phyloP scores from a whole-genome alignment of 2,888 invertebrate genomes.

The Loripinus fragilis region DNA sequence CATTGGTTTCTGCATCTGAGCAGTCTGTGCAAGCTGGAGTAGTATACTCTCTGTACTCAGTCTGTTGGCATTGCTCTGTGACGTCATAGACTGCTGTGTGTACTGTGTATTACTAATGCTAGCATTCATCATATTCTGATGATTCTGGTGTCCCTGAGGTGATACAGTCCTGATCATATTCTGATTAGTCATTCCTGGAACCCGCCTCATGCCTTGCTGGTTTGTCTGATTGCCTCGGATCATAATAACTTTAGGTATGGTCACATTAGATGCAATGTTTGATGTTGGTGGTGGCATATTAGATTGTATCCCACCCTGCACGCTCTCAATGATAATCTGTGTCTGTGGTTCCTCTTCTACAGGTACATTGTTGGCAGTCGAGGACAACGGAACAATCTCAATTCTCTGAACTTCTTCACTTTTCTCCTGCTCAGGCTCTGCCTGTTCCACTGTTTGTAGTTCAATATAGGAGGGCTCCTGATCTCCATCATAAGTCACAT shows the following conservation, averaged over 20 bases:
- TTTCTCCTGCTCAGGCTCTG: neutral
- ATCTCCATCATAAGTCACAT: neutral
- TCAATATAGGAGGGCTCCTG: neutral
- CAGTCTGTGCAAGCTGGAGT: neutral
- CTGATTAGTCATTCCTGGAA: too few relatives aligned
- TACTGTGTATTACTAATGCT: neutral
- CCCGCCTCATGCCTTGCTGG: too few relatives aligned
- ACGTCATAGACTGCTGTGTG: neutral
- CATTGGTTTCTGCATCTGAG: conserved; percentile 10
- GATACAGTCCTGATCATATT: too few relatives aligned
- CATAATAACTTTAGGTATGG: conserved; percentile 12
- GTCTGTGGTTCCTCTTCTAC: neutral
- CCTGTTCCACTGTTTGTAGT: neutral
- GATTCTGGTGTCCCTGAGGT: too few relatives aligned
- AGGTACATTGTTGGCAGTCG: too few relatives aligned
- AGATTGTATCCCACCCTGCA: neutral
- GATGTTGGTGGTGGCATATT: neutral
- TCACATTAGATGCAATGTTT: neutral
- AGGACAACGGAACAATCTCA: neutral
- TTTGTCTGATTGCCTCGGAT: neutral
- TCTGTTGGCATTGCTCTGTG: neutral
- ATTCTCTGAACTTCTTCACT: neutral
- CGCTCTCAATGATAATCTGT: conserved; percentile 13
- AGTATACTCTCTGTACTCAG: neutral
- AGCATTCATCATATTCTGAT: neutral